Conservation (phyloP, 2,888 invertebrate genomes). For the Archips crataeganus region DNA sequence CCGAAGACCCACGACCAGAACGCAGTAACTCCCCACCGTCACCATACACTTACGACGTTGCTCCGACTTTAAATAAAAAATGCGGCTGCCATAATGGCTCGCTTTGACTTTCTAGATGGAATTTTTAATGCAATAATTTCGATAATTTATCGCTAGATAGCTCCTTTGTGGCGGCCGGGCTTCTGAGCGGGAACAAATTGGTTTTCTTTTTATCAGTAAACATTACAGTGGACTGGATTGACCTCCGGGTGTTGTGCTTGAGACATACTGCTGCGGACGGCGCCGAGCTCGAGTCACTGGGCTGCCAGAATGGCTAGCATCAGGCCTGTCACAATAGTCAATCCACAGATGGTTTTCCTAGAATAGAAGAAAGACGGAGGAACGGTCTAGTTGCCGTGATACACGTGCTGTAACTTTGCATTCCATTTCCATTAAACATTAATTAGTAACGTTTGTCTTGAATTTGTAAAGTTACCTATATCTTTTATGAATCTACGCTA, state of each 20-base stretch:
- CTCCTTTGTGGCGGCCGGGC: constrained; percentile 75
- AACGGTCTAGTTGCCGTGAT: no score
- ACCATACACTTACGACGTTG: constrained; percentile 60
- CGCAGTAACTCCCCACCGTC: constrained; percentile 54
- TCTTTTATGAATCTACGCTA: no score
- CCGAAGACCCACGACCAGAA: constrained; percentile 58
- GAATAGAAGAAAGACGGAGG: no score
- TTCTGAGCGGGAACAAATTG: constrained; percentile 67
- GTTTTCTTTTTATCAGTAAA: constrained; percentile 80
- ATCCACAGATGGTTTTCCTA: no score
- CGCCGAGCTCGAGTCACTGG: constrained; percentile 5
- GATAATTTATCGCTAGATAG: constrained; percentile 86
- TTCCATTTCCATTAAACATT: no score
- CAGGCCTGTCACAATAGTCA: no score
- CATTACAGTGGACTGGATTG: constrained; percentile 73
- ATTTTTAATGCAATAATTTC: constrained; percentile 91
- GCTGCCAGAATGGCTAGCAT: no score
- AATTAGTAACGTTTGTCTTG: no score
- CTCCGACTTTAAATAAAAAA: constrained; percentile 33
- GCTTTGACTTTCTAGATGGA: constrained; percentile 90
- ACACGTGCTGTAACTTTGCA: no score
- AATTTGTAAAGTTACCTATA: no score
- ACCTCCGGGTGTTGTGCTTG: constrained; percentile 61
- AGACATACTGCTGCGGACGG: constrained; percentile 51
- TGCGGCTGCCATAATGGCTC: constrained; percentile 79